A percentile compares a stretch with the other conserved stretches of the same genome.
Evolutionary conservation across 2,797 vertebrate genomes (phyloP).

Genomic region (Anabas testudineus): DNA sequence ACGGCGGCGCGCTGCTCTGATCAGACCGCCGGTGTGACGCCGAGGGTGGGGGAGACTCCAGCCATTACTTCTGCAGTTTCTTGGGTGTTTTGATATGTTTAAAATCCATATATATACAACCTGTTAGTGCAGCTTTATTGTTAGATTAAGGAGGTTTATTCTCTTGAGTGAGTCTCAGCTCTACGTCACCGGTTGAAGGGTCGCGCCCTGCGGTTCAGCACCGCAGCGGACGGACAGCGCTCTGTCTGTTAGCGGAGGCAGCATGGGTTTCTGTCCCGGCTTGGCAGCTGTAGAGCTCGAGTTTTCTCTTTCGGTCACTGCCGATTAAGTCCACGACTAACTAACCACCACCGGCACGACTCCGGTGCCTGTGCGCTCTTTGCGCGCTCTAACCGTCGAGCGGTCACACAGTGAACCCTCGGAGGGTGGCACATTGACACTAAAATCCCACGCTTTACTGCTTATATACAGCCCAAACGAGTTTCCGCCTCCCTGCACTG

Average conservation of each 20-base stretch:
- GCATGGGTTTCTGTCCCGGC: conserved; percentile 48
- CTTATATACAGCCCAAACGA: conserved; percentile 68
- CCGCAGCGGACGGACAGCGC: conserved; percentile 76
- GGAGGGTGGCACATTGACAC: conserved; percentile 46
- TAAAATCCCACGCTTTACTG: conserved; percentile 55
- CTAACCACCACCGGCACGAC: conserved; percentile 31
- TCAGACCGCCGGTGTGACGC: conserved; percentile 68
- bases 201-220: conserved; percentile 73
- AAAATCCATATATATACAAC: conserved; percentile 30
- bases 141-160: not conserved
- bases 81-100: conserved; percentile 12
- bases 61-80: conserved; percentile 59
- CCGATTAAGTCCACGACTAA: conserved; percentile 29
- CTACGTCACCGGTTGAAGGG: conserved; percentile 70
- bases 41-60: conserved; percentile 66
- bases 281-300: conserved; percentile 11
- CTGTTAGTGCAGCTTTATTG: conserved; percentile 1
- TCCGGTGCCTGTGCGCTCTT: conserved; percentile 12
- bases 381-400: conserved; percentile 9
- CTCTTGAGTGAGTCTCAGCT: conserved; percentile 32
- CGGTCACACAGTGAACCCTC: not conserved
- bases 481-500: conserved; percentile 63
- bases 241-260: conserved; percentile 22
- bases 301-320: conserved; percentile 21
- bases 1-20: conserved; percentile 50